Evolutionary conservation across 37 sponge, comb jelly and placozoan species (phyloP).

Genomic region (Bolinopsis microptera): DNA sequence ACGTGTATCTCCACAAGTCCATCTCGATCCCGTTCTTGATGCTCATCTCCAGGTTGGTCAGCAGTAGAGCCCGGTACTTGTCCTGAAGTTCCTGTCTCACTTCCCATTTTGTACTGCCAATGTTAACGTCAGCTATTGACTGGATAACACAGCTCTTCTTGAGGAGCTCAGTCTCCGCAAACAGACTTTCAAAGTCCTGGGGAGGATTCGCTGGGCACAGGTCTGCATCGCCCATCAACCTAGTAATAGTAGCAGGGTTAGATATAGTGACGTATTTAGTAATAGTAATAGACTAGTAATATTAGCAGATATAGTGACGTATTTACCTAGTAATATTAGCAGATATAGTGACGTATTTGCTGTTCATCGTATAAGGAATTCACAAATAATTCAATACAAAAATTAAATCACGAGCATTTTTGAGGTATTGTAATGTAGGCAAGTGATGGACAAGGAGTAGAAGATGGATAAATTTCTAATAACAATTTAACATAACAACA

Average conservation of each 20-base stretch:
- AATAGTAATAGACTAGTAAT: neutral
- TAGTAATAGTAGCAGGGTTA: neutral
- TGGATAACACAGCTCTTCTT: conserved; percentile 56
- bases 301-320: too few species aligned
- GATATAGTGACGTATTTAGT: neutral
- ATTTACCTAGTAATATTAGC: too few species aligned
- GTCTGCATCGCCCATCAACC: conserved; percentile 45
- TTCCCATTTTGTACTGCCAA: conserved; percentile 16
- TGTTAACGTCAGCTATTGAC: conserved; percentile 16
- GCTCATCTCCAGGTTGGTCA: conserved; percentile 30
- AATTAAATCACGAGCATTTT: too few species aligned
- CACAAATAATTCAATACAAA: too few species aligned
- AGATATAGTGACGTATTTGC: too few species aligned
- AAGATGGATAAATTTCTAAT: neutral
- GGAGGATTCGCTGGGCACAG: neutral
- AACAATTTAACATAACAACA: neutral
- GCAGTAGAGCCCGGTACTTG: conserved; percentile 36
- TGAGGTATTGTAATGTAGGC: too few species aligned
- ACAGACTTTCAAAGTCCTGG: conserved; percentile 22
- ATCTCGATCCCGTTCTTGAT: conserved; percentile 44
- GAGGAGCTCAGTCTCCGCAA: conserved; percentile 13
- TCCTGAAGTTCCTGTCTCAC: conserved; percentile 40
- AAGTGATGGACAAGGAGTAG: too few species aligned
- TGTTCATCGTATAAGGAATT: too few species aligned
- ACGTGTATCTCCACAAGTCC: conserved; percentile 61